Conservation (phyloP, 2,797 vertebrate species). For the Acanthis flammea region DNA sequence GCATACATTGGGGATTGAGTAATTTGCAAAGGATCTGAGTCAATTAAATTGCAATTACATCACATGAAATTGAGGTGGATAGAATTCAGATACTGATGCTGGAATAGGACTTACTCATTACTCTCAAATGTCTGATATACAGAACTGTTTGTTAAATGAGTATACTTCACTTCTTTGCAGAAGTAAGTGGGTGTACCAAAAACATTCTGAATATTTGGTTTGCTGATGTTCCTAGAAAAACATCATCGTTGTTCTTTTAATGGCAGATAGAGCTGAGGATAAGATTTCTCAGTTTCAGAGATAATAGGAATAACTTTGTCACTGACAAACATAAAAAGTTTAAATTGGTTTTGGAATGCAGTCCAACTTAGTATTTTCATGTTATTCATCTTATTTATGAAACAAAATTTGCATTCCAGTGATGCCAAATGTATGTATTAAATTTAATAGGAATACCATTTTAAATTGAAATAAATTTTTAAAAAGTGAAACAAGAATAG, state of each 20-base stretch:
- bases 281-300: background rate
- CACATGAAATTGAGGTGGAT: background rate
- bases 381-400: background rate
- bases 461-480: background rate
- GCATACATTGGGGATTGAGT: background rate
- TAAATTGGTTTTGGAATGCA: background rate
- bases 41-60: constrained; percentile 18
- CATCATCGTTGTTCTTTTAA: background rate
- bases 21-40: constrained; percentile 12
- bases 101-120: background rate
- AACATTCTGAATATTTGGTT: background rate
- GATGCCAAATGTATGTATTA: background rate
- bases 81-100: background rate
- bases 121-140: background rate
- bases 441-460: background rate
- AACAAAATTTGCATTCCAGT: background rate
- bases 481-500: background rate
- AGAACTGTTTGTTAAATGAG: background rate
- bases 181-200: background rate
- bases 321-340: background rate
- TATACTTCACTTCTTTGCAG: background rate
- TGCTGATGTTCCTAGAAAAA: background rate
- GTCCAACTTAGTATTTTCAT: background rate
- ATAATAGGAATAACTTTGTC: background rate
- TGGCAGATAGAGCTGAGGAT: background rate